These are phyloP conservation scores for Luidia sarsii DNA, from an alignment of 53 echinoderm and acorn worm species.

Conservation along the genomic window DNA sequence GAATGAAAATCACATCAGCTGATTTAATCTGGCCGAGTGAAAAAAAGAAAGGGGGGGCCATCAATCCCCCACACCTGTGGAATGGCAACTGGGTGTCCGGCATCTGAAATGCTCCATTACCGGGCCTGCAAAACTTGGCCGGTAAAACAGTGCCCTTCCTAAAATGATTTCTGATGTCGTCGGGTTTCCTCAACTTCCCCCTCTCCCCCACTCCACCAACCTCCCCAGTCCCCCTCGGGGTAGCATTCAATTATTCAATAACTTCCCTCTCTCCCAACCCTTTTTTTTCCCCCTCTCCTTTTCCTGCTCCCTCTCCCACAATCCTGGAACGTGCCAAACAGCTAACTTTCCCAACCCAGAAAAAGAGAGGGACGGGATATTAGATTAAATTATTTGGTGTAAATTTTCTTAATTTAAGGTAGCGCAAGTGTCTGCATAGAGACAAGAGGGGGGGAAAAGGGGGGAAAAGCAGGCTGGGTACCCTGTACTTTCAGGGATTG, in stretches of 20 bases:
- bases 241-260: slow-evolving; percentile 44
- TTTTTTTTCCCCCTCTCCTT: no score
- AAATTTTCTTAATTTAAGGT: slow-evolving; percentile 20
- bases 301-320: neutral
- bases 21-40: slow-evolving; percentile 4
- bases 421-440: neutral
- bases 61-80: no score
- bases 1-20: no score
- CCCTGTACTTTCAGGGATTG: no score
- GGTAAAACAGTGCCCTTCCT: no score
- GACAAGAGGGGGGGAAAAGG: no score
- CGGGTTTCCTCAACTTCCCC: slow-evolving; percentile 17
- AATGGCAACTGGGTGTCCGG: no score
- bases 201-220: no score
- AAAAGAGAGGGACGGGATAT: neutral
- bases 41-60: neutral
- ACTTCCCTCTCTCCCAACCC: neutral
- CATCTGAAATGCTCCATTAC: no score
- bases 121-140: slow-evolving; percentile 11
- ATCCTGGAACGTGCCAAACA: slow-evolving; percentile 28
- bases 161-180: slow-evolving; percentile 31
- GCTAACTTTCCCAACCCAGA: neutral
- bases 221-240: no score
- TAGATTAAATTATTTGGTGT: slow-evolving; percentile 24
- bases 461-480: no score